Conservation (phyloP, 2,888 invertebrate species). For the Noctua pronuba region DNA sequence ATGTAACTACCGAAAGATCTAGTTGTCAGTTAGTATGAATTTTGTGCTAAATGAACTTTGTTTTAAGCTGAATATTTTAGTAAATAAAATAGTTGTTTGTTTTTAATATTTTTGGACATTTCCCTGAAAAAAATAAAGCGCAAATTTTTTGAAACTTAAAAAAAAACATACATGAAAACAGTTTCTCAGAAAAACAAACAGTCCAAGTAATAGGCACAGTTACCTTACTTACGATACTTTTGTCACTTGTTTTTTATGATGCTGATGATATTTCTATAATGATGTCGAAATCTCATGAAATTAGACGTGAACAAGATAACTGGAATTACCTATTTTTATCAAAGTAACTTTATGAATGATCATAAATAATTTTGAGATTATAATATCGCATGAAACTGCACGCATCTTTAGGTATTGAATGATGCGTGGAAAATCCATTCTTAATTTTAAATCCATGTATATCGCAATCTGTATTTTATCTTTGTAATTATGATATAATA, state of each 20-base stretch:
- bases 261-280: not conserved
- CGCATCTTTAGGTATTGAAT: not conserved
- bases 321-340: constrained; percentile 18
- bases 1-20: constrained; percentile 62
- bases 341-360: not conserved
- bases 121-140: constrained; percentile 7
- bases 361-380: not conserved
- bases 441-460: not conserved
- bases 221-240: not conserved
- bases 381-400: constrained; percentile 6
- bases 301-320: not conserved
- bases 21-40: constrained; percentile 63
- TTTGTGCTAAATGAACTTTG: constrained; percentile 54
- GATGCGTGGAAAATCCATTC: not conserved
- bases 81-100: constrained; percentile 10
- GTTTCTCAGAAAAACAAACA: not conserved
- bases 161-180: not conserved
- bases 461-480: not conserved
- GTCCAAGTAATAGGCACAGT: constrained; percentile 19
- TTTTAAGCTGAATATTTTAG: constrained; percentile 43
- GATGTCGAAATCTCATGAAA: not conserved
- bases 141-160: not conserved
- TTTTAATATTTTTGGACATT: constrained; percentile 21
- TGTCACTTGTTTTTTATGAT: not conserved
- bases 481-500: not conserved